Conservation (phyloP, 2,797 vertebrate genomes). For the Catamblyrhynchus diadema region DNA sequence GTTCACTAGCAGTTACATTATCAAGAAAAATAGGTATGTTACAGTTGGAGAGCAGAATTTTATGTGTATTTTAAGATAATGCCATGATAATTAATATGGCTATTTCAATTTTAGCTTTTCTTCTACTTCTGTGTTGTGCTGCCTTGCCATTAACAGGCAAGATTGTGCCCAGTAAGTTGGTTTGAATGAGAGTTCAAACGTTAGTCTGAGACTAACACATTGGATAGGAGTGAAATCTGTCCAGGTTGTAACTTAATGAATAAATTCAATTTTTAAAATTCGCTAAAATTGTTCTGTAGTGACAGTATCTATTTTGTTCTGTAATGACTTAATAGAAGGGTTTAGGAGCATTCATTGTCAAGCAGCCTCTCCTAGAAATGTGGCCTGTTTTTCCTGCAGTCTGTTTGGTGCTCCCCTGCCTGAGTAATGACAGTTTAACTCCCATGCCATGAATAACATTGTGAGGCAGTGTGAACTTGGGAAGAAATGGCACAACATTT, state of each 20-base stretch:
- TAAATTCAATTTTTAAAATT: neutral
- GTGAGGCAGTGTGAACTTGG: neutral
- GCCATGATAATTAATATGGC: neutral
- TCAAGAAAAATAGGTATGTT: neutral
- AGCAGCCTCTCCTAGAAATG: neutral
- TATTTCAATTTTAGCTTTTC: neutral
- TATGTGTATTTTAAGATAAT: neutral
- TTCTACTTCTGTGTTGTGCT: neutral
- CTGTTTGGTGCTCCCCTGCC: neutral
- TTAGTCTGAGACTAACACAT: neutral
- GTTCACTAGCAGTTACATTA: neutral
- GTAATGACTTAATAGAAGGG: neutral
- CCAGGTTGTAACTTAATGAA: neutral
- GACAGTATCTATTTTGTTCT: neutral
- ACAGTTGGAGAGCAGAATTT: neutral
- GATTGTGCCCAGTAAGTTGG: neutral
- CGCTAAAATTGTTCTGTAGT: neutral
- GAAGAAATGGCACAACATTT: neutral
- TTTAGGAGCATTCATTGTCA: neutral
- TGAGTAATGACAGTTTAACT: neutral
- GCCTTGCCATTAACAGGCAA: neutral
- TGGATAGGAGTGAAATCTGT: neutral
- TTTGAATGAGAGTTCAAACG: neutral
- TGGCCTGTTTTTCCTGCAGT: neutral
- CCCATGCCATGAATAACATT: neutral